Percentiles rank a stretch among this genome's conserved stretches.
Conservation (phyloP, 2,888 invertebrate species). For the Ptilodon capucinus region DNA sequence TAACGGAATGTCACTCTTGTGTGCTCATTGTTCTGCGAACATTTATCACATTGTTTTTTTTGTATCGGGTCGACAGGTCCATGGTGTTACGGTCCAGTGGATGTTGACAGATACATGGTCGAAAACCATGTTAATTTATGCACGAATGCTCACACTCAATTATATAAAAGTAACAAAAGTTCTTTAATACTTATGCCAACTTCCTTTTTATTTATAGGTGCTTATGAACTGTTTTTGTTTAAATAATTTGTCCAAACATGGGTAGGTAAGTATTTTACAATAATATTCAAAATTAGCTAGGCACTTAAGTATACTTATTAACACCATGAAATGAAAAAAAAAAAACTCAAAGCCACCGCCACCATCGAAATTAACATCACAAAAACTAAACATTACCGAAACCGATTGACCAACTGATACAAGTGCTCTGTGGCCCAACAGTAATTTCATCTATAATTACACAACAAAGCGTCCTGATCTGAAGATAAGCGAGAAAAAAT, state of each 20-base stretch:
- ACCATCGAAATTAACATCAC: background rate
- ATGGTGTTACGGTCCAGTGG: slow-evolving; percentile 11
- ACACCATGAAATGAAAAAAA: background rate
- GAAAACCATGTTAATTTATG: background rate
- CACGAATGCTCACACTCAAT: background rate
- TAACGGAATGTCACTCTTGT: background rate
- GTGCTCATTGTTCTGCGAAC: background rate
- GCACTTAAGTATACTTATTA: background rate
- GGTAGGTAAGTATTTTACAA: background rate
- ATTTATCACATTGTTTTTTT: slow-evolving; percentile 7
- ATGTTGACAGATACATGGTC: background rate
- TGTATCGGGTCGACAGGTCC: slow-evolving; percentile 20
- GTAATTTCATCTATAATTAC: slow-evolving; percentile 52
- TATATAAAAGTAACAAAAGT: background rate
- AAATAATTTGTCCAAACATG: no score
- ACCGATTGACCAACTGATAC: slow-evolving; percentile 8
- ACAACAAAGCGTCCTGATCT: slow-evolving; percentile 52
- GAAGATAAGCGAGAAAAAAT: slow-evolving; percentile 58
- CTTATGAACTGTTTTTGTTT: no score
- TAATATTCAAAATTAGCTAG: background rate
- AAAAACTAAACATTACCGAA: background rate
- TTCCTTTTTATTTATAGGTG: no score
- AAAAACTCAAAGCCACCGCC: background rate
- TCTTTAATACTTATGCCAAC: background rate
- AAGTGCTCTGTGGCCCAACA: slow-evolving; percentile 21